Percentiles rank a stretch among this genome's conserved stretches.
Evolutionary conservation across 2,888 invertebrate genomes (phyloP).

Genomic region (Agrypnus murinus): DNA sequence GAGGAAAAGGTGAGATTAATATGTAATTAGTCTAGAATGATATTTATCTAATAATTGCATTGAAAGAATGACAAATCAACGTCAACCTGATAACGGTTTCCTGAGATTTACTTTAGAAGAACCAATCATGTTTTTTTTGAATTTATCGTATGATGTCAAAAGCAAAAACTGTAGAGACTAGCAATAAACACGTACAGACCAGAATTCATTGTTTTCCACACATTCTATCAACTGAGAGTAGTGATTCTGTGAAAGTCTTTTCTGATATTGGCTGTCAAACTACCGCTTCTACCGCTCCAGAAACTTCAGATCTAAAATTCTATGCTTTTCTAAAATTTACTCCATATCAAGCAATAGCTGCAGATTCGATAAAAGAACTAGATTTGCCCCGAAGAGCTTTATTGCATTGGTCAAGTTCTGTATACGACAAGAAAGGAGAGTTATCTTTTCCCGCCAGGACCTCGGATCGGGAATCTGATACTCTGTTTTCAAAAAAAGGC

Average conservation of each 20-base stretch:
- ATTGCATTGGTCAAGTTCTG: constrained; percentile 41
- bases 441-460: neutral
- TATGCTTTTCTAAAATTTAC: constrained; percentile 50
- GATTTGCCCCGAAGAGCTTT: constrained; percentile 52
- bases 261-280: constrained; percentile 54
- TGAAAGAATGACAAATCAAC: constrained; percentile 24
- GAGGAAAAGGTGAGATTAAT: constrained; percentile 1
- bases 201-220: constrained; percentile 50
- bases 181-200: constrained; percentile 48
- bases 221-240: constrained; percentile 17
- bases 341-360: constrained; percentile 52
- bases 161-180: constrained; percentile 21
- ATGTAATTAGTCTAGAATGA: constrained; percentile 16
- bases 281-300: constrained; percentile 43
- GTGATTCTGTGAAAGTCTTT: constrained; percentile 15
- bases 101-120: constrained; percentile 18
- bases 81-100: constrained; percentile 47
- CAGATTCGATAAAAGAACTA: constrained; percentile 49
- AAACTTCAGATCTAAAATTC: constrained; percentile 32
- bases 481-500: neutral
- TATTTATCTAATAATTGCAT: constrained; percentile 9
- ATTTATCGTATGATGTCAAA: constrained; percentile 33
- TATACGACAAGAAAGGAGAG: neutral
- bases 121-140: constrained; percentile 16
- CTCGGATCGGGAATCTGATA: neutral